Evolutionary conservation across 2,113 vertebrate genomes (phyloP), one percentile per base, ranked within the genome.

Genomic region (Rhagologus leucostigma): DNA sequence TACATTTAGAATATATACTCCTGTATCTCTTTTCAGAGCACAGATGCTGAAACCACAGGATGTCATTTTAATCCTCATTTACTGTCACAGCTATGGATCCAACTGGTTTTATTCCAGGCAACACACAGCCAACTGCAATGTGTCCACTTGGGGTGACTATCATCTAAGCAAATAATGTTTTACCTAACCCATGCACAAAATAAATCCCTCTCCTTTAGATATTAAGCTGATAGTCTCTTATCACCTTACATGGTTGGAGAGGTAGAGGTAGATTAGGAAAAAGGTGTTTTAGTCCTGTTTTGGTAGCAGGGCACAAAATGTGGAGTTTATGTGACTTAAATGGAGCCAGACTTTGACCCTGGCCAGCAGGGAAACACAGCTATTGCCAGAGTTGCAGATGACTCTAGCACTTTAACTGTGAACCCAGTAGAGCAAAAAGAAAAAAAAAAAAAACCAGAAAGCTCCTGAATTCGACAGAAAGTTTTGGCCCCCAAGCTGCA

Each of bases 21-120:
- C 57, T 80, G 39, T 71, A 71, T 81, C 87, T 95, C 82, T 84
- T 79, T 88, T 62, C 71, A 93, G 62, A 74, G 78, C 87, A 91
- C 97, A 97, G 97, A 97, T 97, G 95, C 89, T 86, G 71, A 96
- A 97, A 95, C 94, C 90, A 81, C 92, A 84, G 96, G 94, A 96
- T 89, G 87, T 87, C 80, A 46, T 92, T 94, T 96, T 98, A 97
- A 96, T 97, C 94, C 89, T 87, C 75, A 71, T 86, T 92, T 97
- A 74, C 55, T 83, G 91, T 94, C 95, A 88, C 80, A 89, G 92
- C 75, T 93, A 95, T 83, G 79, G 41, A 91, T 96, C 89, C 93
- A 96, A 57, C 81, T 95, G 83, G 80, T 90, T 92, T 93, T 94
- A 80, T 90, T 95, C 59, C 84, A 95, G 56, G 62, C 91, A 86